Conservation (phyloP, 2,113 vertebrate species). For the Prinia subflava region DNA sequence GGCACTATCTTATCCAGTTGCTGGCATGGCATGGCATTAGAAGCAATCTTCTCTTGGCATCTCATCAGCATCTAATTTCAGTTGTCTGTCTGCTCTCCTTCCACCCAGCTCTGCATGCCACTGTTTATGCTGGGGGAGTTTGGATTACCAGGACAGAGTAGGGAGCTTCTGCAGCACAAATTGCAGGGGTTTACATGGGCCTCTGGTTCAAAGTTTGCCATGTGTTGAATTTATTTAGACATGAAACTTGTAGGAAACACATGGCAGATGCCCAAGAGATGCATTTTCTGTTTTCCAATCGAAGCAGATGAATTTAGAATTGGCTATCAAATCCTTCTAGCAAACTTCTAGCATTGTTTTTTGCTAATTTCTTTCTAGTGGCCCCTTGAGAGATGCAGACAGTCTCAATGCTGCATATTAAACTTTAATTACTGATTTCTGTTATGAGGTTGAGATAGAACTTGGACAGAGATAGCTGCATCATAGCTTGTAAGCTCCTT, state of each 20-base stretch:
- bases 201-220: neutral
- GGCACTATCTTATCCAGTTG: neutral
- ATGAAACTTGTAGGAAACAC: neutral
- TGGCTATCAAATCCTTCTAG: conserved; percentile 46
- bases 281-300: conserved; percentile 24
- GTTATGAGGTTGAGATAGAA: neutral
- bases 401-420: conserved; percentile 43
- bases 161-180: neutral
- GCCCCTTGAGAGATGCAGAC: conserved; percentile 24
- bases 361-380: conserved; percentile 49
- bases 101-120: neutral
- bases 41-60: conserved; percentile 14
- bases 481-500: neutral
- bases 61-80: conserved; percentile 27
- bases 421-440: conserved; percentile 62
- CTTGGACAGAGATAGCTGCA: conserved; percentile 3
- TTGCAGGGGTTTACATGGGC: neutral
- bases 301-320: conserved; percentile 50
- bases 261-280: neutral
- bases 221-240: neutral
- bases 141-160: neutral
- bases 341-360: conserved; percentile 24
- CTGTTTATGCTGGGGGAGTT: neutral
- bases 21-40: neutral
- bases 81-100: neutral